A percentile compares a stretch with the other conserved stretches of the same genome.
These are phyloP conservation scores for Bucorvus abyssinicus DNA, from an alignment of 2,797 vertebrate genomes.

Conservation along the genomic window DNA sequence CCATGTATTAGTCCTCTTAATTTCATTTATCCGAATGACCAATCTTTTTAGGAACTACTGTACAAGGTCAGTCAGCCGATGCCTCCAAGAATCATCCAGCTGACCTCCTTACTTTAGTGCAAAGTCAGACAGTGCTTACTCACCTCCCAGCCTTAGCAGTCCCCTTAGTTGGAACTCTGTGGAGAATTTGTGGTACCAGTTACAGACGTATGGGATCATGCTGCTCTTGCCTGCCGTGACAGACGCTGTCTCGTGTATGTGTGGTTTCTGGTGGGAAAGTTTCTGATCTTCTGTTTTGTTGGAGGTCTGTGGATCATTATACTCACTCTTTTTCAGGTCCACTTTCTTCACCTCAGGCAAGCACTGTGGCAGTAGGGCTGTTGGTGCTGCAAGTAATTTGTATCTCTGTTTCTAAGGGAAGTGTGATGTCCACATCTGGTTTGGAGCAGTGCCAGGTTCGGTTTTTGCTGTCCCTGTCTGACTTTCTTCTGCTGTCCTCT, in stretches of 20 bases:
- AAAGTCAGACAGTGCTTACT: not conserved
- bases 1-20: not conserved
- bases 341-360: not conserved
- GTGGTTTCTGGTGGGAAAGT: not conserved
- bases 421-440: not conserved
- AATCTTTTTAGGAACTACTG: slow-evolving; percentile 1
- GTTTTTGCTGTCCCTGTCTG: not conserved
- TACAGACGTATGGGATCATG: not conserved
- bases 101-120: not conserved
- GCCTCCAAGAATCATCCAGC: not conserved
- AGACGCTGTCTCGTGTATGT: not conserved
- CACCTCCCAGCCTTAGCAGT: not conserved
- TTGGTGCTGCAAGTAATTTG: not conserved
- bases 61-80: not conserved
- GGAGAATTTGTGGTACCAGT: not conserved
- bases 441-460: not conserved
- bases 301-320: not conserved
- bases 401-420: not conserved
- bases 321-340: not conserved
- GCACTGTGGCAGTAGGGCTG: not conserved
- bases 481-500: not conserved
- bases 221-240: not conserved
- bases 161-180: not conserved
- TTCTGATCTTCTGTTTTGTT: not conserved
- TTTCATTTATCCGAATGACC: not conserved